Conservation (phyloP, 2,888 invertebrate genomes). For the Girardia tigrina region DNA sequence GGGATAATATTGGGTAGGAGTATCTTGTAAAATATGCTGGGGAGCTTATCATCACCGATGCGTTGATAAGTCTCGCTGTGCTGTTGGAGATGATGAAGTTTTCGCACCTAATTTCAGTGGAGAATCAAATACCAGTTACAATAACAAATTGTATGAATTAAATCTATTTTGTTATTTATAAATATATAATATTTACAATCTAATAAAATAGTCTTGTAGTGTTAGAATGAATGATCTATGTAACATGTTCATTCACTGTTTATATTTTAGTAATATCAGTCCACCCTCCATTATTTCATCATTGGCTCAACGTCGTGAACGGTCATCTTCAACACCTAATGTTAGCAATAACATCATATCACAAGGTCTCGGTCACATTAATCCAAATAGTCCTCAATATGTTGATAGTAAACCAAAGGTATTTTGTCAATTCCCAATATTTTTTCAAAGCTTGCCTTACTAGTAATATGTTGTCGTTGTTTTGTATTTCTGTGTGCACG, state of each 20-base stretch:
- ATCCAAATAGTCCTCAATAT: conserved; percentile 7
- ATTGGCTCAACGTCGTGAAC: conserved; percentile 54
- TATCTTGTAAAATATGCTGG: conserved; percentile 33
- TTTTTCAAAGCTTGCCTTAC: conserved; percentile 23
- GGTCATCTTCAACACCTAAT: conserved; percentile 92
- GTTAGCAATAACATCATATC: conserved; percentile 68
- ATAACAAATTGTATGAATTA: conserved; percentile 13
- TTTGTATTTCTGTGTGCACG: conserved; percentile 3
- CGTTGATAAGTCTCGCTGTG: conserved; percentile 26
- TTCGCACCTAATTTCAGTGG: not conserved
- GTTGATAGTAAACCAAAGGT: conserved; percentile 18
- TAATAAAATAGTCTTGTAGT: not conserved
- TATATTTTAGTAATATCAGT: conserved; percentile 20
- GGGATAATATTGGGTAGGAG: not conserved
- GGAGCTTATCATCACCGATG: conserved; percentile 33
- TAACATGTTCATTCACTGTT: not conserved
- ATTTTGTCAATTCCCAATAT: conserved; percentile 8
- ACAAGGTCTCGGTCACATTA: not conserved
- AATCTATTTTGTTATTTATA: not conserved
- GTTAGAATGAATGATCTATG: not conserved
- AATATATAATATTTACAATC: not conserved
- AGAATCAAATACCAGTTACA: not conserved
- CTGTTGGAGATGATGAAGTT: conserved; percentile 6
- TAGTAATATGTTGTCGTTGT: not conserved
- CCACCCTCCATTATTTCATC: not conserved